These are phyloP conservation scores for Cairina moschata DNA, from an alignment of 2,113 vertebrate species.

Conservation along the genomic window DNA sequence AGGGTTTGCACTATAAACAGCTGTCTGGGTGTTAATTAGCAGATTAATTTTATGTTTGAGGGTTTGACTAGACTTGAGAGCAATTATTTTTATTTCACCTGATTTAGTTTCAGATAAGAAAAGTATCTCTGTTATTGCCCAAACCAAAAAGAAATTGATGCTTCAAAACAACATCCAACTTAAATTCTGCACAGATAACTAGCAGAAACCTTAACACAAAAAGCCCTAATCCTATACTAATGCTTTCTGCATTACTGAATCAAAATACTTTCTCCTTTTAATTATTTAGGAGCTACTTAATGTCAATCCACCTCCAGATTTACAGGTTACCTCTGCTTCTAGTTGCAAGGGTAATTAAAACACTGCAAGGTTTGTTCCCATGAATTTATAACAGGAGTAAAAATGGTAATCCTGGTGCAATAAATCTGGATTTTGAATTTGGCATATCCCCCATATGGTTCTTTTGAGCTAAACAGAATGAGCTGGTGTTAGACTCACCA, in stretches of 20 bases:
- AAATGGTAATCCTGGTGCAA: neutral
- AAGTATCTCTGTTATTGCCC: neutral
- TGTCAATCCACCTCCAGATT: neutral
- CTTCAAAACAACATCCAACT: neutral
- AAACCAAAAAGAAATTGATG: neutral
- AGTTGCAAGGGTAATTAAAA: neutral
- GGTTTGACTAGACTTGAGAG: neutral
- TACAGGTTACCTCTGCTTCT: neutral
- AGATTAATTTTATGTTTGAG: neutral
- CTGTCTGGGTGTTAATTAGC: neutral
- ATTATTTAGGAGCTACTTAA: neutral
- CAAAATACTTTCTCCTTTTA: neutral
- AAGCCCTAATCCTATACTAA: neutral
- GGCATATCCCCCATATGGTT: neutral
- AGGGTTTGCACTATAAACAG: neutral
- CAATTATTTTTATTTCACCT: neutral
- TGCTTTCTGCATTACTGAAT: neutral
- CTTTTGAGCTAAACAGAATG: neutral
- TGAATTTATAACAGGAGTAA: neutral
- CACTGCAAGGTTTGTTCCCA: neutral
- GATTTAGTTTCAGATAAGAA: neutral
- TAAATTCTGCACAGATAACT: neutral
- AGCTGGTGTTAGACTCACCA: rapidly evolving
- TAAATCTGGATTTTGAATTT: neutral
- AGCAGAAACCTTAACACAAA: neutral